A percentile compares a stretch with the other conserved stretches of the same genome.
Evolutionary conservation across 2,797 vertebrate species (phyloP).

Genomic region (Antrozous pallidus): DNA sequence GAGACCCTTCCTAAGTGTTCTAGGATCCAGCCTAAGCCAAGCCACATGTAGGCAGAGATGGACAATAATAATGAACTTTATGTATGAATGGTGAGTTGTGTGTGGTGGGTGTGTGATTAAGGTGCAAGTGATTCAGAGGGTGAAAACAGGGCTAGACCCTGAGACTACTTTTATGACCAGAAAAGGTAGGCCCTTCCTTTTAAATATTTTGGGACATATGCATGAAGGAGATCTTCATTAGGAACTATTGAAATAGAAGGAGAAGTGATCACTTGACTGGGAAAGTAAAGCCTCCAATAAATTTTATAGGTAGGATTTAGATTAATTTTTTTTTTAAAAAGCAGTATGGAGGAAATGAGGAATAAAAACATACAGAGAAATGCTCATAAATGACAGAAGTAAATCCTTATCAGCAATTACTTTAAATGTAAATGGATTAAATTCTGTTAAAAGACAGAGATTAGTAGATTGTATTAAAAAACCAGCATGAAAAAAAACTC

Average conservation of each 20-base stretch:
- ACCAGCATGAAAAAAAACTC: neutral
- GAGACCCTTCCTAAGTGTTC: neutral
- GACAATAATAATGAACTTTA: slow-evolving; percentile 31
- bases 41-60: neutral
- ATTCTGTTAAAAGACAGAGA: slow-evolving; percentile 14
- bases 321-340: neutral
- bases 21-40: neutral
- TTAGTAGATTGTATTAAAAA: neutral
- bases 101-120: neutral
- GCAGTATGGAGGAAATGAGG: neutral
- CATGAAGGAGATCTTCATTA: neutral
- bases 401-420: slow-evolving; percentile 6
- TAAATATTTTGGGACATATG: slow-evolving; percentile 33
- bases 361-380: slow-evolving; percentile 8
- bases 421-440: slow-evolving; percentile 30
- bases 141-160: neutral
- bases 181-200: slow-evolving; percentile 35
- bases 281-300: neutral
- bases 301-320: slow-evolving; percentile 13
- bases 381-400: slow-evolving; percentile 6
- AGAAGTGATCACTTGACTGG: neutral
- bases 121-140: neutral
- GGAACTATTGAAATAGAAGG: slow-evolving; percentile 17
- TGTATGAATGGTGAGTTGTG: neutral
- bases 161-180: neutral